Conservation (phyloP, 2,797 vertebrate genomes). For the Acipenser oxyrinchus region DNA sequence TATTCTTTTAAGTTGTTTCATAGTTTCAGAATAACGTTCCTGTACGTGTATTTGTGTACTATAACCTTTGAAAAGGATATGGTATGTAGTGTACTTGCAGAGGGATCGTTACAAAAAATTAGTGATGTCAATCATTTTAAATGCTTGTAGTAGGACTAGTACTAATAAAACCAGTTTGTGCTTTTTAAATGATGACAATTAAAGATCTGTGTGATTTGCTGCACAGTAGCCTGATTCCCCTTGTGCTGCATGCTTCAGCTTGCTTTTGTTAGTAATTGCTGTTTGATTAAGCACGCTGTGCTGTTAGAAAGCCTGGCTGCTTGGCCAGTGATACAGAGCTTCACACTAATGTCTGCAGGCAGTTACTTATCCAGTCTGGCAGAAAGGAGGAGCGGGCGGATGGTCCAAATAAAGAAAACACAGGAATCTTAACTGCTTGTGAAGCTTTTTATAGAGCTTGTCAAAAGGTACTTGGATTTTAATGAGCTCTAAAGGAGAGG, state of each 20-base stretch:
- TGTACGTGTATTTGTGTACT: too few relatives aligned
- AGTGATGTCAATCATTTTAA: constrained; percentile 15
- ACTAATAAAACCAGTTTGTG: constrained; percentile 31
- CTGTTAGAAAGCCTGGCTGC: constrained; percentile 51
- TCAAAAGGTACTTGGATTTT: constrained; percentile 51
- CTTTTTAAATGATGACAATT: constrained; percentile 42
- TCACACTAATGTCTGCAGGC: constrained; percentile 56
- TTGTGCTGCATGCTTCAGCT: constrained; percentile 47
- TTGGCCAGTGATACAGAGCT: constrained; percentile 53
- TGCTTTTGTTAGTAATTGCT: constrained; percentile 67
- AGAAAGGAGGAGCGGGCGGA: constrained; percentile 26
- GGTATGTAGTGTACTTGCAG: too few relatives aligned
- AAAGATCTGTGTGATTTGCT: constrained; percentile 53
- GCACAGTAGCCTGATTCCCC: constrained; percentile 32
- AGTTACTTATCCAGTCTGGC: constrained; percentile 26
- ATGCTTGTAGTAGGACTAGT: constrained; percentile 23
- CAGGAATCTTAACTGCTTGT: constrained; percentile 54
- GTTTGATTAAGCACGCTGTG: constrained; percentile 64
- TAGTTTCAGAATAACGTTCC: too few relatives aligned
- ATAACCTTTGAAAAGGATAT: too few relatives aligned
- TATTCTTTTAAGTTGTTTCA: too few relatives aligned
- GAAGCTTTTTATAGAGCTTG: constrained; percentile 58
- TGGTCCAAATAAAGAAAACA: constrained; percentile 49
- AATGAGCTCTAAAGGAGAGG: constrained; percentile 43
- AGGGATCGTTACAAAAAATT: too few relatives aligned